Evolutionary conservation across 2,888 invertebrate species (phyloP).

Genomic region (Lapara coniferarum): DNA sequence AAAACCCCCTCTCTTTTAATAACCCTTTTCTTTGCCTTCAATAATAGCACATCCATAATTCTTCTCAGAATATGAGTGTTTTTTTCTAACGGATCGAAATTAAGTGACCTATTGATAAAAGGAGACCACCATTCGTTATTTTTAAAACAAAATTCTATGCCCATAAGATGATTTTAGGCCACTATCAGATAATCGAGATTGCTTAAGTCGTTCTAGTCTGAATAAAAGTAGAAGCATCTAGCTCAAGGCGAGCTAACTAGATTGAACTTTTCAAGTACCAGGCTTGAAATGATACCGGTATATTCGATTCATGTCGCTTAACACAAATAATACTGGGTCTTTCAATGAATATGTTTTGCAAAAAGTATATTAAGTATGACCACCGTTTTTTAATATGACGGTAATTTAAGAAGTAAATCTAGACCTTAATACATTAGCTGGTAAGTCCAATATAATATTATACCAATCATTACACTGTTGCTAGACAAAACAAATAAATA

Average conservation of each 20-base stretch:
- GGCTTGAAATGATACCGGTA: constrained; percentile 5
- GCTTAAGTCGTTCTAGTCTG: constrained; percentile 9
- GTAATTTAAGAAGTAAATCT: too few species aligned
- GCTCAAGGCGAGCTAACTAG: constrained; percentile 13
- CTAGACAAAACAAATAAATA: too few species aligned
- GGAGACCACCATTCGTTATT: background rate
- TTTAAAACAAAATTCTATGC: background rate
- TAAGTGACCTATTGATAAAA: too few species aligned
- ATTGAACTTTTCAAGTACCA: constrained; percentile 14
- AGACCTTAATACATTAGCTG: too few species aligned
- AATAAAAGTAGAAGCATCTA: constrained; percentile 14
- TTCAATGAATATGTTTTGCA: background rate
- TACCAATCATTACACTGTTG: too few species aligned
- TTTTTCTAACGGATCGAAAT: background rate
- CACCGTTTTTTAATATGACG: too few species aligned
- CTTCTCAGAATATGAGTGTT: too few species aligned
- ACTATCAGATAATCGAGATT: constrained; percentile 13
- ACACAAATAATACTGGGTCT: background rate
- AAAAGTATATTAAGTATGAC: too few species aligned
- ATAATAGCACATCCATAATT: too few species aligned
- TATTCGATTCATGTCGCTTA: background rate
- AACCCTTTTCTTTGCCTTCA: too few species aligned
- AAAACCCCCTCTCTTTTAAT: too few species aligned
- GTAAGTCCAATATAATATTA: too few species aligned
- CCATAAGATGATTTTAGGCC: background rate